Conservation (phyloP, 2,888 invertebrate genomes). For the Pachliopta kotzebuea region DNA sequence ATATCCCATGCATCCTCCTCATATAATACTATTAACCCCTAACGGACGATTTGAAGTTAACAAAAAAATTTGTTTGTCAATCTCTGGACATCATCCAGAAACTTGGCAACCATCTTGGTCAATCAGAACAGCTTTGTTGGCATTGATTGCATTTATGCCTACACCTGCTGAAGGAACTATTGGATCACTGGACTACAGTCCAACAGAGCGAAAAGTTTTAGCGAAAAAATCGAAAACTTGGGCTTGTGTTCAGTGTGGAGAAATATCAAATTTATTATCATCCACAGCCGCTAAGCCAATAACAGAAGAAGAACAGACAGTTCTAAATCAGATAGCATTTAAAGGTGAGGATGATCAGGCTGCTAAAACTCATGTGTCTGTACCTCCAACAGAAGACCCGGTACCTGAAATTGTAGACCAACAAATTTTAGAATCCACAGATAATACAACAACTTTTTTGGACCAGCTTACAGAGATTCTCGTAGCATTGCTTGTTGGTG, state of each 20-base stretch:
- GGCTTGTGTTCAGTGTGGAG: constrained; percentile 68
- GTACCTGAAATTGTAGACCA: constrained; percentile 50
- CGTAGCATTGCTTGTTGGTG: constrained; percentile 66
- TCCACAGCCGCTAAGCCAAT: constrained; percentile 72
- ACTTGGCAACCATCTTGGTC: constrained; percentile 99
- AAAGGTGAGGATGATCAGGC: constrained; percentile 73
- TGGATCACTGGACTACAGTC: constrained; percentile 92
- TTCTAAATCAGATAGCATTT: constrained; percentile 73
- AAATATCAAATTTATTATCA: constrained; percentile 61
- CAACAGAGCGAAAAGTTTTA: constrained; percentile 89
- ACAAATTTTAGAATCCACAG: constrained; percentile 61
- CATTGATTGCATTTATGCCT: constrained; percentile 97
- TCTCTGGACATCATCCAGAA: constrained; percentile 98
- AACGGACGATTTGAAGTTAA: constrained; percentile 96
- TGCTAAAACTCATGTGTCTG: constrained; percentile 42
- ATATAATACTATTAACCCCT: constrained; percentile 94
- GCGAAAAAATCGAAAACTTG: constrained; percentile 85
- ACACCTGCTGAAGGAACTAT: constrained; percentile 94
- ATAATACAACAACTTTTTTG: constrained; percentile 59
- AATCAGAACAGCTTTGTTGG: constrained; percentile 94
- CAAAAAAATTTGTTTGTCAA: constrained; percentile 97
- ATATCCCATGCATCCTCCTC: constrained; percentile 98
- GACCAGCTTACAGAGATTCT: constrained; percentile 70
- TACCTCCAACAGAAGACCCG: constrained; percentile 48
- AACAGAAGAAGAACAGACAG: constrained; percentile 73